Percentiles rank a stretch among this genome's conserved stretches.
Evolutionary conservation across 2,888 invertebrate genomes (phyloP).

Genomic region (Meiosimyza platycephala): DNA sequence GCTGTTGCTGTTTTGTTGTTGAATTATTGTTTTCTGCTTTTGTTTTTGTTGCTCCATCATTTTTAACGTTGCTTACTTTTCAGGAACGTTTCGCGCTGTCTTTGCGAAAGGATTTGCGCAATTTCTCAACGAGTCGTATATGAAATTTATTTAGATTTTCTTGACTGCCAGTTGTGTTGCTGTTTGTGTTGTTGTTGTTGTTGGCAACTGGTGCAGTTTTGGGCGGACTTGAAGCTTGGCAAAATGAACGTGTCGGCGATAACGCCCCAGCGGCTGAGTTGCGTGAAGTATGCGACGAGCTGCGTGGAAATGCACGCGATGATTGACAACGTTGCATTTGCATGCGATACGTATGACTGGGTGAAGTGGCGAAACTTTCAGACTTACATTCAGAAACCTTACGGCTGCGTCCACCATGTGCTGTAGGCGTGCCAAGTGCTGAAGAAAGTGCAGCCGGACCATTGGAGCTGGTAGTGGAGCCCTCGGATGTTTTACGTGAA

Average conservation of each 20-base stretch:
- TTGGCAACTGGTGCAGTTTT: constrained; percentile 46
- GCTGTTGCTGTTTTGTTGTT: constrained; percentile 36
- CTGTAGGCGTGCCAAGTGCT: constrained; percentile 68
- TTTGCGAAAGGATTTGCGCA: constrained; percentile 75
- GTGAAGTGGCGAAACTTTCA: constrained; percentile 70
- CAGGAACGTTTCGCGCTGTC: constrained; percentile 64
- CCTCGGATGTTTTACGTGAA: constrained; percentile 80
- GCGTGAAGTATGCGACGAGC: constrained; percentile 73
- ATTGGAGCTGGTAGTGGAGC: constrained; percentile 67
- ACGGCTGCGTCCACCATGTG: constrained; percentile 69
- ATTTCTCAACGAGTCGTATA: constrained; percentile 77
- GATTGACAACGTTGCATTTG: constrained; percentile 67
- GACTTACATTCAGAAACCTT: constrained; percentile 66
- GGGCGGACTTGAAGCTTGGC: constrained; percentile 63
- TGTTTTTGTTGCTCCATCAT: constrained; percentile 44
- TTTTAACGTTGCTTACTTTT: constrained; percentile 51
- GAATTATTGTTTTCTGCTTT: constrained; percentile 47
- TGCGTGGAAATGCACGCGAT: constrained; percentile 73
- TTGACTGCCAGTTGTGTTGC: constrained; percentile 62
- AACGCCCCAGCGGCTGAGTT: constrained; percentile 69
- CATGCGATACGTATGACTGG: constrained; percentile 67
- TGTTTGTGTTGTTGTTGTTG: constrained; percentile 45
- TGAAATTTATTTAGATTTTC: constrained; percentile 79
- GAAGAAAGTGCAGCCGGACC: constrained; percentile 73
- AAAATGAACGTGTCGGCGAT: constrained; percentile 74